Evolutionary conservation across 2,888 invertebrate genomes (phyloP).

Genomic region (Camptogramma bilineatum): DNA sequence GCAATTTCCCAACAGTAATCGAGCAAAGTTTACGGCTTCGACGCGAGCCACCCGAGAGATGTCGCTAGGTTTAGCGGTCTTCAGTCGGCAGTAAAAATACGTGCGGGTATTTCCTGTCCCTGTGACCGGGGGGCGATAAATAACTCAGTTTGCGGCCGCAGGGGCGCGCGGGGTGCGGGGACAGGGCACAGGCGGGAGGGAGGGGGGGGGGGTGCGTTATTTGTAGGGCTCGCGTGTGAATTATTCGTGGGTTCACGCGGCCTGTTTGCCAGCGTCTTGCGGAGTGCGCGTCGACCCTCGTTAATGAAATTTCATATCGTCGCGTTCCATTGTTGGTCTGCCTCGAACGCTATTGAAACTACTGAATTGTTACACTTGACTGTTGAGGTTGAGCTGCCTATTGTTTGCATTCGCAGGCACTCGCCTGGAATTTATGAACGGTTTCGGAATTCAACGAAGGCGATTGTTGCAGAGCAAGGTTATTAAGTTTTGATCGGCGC

Average conservation of each 20-base stretch:
- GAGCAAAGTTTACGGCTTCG: conserved; percentile 38
- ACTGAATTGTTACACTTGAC: conserved; percentile 74
- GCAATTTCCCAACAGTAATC: conserved; percentile 38
- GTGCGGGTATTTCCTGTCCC: conserved; percentile 82
- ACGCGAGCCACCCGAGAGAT: conserved; percentile 66
- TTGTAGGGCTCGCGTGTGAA: conserved; percentile 85
- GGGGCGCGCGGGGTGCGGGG: conserved; percentile 48
- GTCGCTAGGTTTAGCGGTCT: conserved; percentile 66
- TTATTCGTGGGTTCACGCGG: conserved; percentile 85
- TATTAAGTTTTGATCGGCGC: conserved; percentile 28
- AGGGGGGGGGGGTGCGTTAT: conserved; percentile 67
- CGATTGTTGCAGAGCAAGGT: conserved; percentile 33
- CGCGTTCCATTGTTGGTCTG: conserved; percentile 68
- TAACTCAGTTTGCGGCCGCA: conserved; percentile 81
- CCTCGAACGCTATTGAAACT: conserved; percentile 66
- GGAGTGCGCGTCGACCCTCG: conserved; percentile 71
- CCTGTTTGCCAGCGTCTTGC: conserved; percentile 79
- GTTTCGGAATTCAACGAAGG: conserved; percentile 35
- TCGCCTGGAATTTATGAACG: conserved; percentile 38
- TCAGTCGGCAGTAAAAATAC: conserved; percentile 79
- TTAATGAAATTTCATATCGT: conserved; percentile 84
- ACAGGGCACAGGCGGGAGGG: conserved; percentile 47
- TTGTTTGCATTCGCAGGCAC: conserved; percentile 40
- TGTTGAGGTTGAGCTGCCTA: conserved; percentile 48
- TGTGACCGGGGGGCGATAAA: conserved; percentile 77